These are phyloP conservation scores for Callopanchax toddi DNA, from an alignment of 2,113 vertebrate species.

Conservation along the genomic window DNA sequence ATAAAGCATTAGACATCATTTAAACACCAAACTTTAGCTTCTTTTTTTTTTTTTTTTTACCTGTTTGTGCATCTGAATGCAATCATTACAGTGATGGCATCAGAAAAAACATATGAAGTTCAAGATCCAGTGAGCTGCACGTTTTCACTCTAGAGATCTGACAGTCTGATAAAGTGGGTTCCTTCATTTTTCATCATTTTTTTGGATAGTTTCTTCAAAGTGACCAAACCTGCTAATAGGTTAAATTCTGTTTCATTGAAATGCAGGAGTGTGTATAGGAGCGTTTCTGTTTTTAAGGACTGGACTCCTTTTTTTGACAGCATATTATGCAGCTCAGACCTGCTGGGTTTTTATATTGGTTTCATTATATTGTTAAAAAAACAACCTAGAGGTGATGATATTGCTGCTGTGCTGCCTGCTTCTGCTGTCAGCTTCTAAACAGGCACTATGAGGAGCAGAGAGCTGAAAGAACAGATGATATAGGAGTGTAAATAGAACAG, in stretches of 20 bases:
- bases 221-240: background rate
- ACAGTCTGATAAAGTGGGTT: slow-evolving; percentile 41
- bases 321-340: background rate
- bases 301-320: slow-evolving; percentile 19
- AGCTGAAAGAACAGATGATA: background rate
- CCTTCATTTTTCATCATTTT: slow-evolving; percentile 41
- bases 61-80: background rate
- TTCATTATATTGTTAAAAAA: slow-evolving; percentile 14
- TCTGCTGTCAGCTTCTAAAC: slow-evolving; percentile 18
- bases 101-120: background rate
- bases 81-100: background rate
- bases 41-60: background rate
- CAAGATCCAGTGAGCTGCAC: slow-evolving; percentile 20
- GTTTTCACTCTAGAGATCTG: slow-evolving; percentile 33
- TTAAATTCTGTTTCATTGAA: no score
- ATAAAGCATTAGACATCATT: slow-evolving; percentile 14
- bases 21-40: background rate
- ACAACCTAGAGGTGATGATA: slow-evolving; percentile 16
- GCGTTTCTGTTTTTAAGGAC: background rate
- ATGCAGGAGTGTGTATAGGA: background rate
- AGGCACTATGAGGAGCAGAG: background rate
- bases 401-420: slow-evolving; percentile 9
- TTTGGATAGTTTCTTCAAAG: slow-evolving; percentile 27
- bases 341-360: slow-evolving; percentile 1
- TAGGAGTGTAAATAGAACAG: slow-evolving; percentile 20